Conservation (phyloP, 2,113 vertebrate genomes). For the Hypanus sabinus region DNA sequence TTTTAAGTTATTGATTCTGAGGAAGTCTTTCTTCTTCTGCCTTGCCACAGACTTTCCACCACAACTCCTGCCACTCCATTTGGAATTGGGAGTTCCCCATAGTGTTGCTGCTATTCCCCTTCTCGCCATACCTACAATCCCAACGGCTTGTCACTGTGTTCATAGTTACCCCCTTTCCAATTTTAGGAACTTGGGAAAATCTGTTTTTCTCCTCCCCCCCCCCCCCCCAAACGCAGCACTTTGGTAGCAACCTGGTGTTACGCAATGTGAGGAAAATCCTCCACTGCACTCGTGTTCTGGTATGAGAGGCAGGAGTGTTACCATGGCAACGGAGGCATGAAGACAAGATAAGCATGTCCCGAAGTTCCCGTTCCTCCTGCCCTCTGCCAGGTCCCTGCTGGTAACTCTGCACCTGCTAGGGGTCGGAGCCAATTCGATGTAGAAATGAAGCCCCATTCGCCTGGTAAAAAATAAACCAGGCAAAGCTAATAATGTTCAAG, state of each 20-base stretch:
- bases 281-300: slow-evolving; percentile 21
- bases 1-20: neutral
- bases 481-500: slow-evolving; percentile 21
- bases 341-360: slow-evolving; percentile 38
- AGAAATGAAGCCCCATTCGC: slow-evolving; percentile 54
- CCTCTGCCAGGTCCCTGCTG: slow-evolving; percentile 40
- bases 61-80: neutral
- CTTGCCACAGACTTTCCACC: neutral
- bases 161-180: neutral
- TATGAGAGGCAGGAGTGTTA: slow-evolving; percentile 41
- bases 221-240: neutral
- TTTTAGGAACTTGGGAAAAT: neutral
- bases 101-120: neutral
- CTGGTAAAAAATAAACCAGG: slow-evolving; percentile 43
- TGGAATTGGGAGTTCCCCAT: neutral
- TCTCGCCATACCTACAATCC: neutral
- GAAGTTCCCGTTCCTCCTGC: slow-evolving; percentile 43
- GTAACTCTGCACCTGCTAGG: slow-evolving; percentile 58
- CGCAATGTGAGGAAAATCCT: neutral
- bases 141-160: too few species aligned
- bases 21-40: neutral
- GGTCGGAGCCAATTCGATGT: slow-evolving; percentile 52
- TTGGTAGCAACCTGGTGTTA: neutral
- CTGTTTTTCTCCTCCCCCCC: neutral
- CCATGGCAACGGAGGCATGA: slow-evolving; percentile 42